Evolutionary conservation across 1,140 invertebrate genomes (phyloP).

Genomic region (Pristionchus pacificus): DNA sequence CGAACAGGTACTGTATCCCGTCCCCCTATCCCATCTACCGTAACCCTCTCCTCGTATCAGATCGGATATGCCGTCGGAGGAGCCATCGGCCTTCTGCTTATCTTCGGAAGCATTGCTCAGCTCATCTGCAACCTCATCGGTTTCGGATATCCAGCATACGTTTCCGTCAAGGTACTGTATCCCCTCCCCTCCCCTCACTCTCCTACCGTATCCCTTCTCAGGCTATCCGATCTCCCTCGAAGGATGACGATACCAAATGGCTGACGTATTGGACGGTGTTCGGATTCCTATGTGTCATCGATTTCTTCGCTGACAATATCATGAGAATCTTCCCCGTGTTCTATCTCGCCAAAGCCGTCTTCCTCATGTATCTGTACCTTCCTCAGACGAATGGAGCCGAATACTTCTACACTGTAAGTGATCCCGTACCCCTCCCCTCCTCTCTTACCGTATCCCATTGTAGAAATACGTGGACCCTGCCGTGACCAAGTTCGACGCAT

Average conservation of each 20-base stretch:
- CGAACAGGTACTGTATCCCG: too few species aligned
- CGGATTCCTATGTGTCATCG: constrained; percentile 38
- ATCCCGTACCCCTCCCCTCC: too few species aligned
- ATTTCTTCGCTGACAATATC: constrained; percentile 25
- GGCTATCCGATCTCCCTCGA: constrained; percentile 31
- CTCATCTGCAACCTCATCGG: constrained; percentile 15
- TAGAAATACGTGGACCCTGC: constrained; percentile 11
- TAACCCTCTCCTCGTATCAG: too few species aligned
- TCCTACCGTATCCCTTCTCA: too few species aligned
- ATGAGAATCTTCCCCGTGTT: constrained; percentile 31
- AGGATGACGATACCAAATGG: constrained; percentile 41
- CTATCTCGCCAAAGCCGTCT: constrained; percentile 34
- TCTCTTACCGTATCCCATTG: too few species aligned
- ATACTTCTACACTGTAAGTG: too few species aligned
- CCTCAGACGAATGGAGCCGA: constrained; percentile 11
- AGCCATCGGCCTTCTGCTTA: too few species aligned
- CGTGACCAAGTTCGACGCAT: constrained; percentile 4
- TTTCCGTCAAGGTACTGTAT: constrained; percentile 16
- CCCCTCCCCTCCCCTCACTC: too few species aligned
- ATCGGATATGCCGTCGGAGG: too few species aligned
- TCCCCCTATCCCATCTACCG: too few species aligned
- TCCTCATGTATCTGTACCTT: constrained; percentile 14
- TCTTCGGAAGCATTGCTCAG: constrained; percentile 10
- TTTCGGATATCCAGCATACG: constrained; percentile 28
- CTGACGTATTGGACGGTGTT: constrained; percentile 46